Base-by-base conservation (phyloP, 1,140 invertebrate species). In the Aphelinus atriplicis region DNA sequence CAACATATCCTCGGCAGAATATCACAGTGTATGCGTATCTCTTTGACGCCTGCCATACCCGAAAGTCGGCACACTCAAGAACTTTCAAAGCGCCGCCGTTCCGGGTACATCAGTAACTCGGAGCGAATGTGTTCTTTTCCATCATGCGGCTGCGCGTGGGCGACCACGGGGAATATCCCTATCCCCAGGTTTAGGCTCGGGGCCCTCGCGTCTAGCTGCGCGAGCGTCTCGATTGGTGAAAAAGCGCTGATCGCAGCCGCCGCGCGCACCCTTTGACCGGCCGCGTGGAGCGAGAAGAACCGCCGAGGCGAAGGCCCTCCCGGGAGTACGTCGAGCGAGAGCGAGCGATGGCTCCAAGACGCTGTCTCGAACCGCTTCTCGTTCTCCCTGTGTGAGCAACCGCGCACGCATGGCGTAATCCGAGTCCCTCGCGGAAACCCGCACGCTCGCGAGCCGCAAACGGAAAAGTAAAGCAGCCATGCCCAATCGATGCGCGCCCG, bases 51-150 rank as follows among this genome's bases (percentile, higher is more conserved):
- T 26, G 26, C 26, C 26, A 26, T 26, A 26, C 26, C 26, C 26
- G 26, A 26, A 26, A 0, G 26, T 26, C 26, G 26, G 26, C 26
- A 26, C 26, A 26, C 26, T 26, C 26, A 26, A 26, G 26, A 26
- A 26, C 26, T 0, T 26, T 26, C 26, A 26, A 26, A 26, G 26
- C 26, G 26, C 26, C 26, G 26, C 26, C 26, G 26, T 26, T 26
- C 26, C 26, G 26, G 26, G 26, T 26, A 26, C 26, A 26, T 26
- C 26, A 26, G 26, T 76, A 76, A 76, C 71, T 76, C 71, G 71
- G 71, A 76, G 71, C 56, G 64, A 76, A 76, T 64, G 71, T 68
- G 71, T 76, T 76, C 71, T 66, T 78, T 77, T 79, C 66, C 72
- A 79, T 79, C 65, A 71, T 75, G 53, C 51, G 72, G 60, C 63